Conservation (phyloP, 2,113 vertebrate genomes). For the Noctilio leporinus region DNA sequence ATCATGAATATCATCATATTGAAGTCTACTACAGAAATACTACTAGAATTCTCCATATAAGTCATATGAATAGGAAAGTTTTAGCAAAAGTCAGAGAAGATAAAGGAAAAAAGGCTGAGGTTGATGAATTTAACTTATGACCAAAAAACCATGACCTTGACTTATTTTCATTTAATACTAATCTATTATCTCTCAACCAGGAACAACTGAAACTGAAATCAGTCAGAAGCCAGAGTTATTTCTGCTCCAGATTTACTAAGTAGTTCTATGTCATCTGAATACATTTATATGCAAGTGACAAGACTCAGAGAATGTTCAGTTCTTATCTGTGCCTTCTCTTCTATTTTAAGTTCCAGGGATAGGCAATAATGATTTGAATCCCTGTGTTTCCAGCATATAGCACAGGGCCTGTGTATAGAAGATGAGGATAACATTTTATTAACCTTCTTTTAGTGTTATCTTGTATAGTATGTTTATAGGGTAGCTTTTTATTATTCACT, state of each 20-base stretch:
- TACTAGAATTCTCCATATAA: slow-evolving; percentile 66
- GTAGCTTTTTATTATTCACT: slow-evolving; percentile 68
- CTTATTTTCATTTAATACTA: slow-evolving; percentile 71
- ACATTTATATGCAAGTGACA: slow-evolving; percentile 71
- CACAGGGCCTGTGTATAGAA: slow-evolving; percentile 61
- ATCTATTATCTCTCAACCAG: slow-evolving; percentile 71
- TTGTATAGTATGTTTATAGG: slow-evolving; percentile 47
- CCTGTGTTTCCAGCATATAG: slow-evolving; percentile 52
- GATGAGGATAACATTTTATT: slow-evolving; percentile 73
- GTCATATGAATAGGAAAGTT: slow-evolving; percentile 71
- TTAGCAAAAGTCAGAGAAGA: slow-evolving; percentile 63
- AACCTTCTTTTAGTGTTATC: slow-evolving; percentile 68
- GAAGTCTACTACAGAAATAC: slow-evolving; percentile 58
- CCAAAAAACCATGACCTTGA: slow-evolving; percentile 69
- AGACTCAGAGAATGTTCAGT: slow-evolving; percentile 64
- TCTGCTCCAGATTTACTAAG: slow-evolving; percentile 75
- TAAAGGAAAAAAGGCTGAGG: slow-evolving; percentile 14
- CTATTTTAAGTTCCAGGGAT: slow-evolving; percentile 66
- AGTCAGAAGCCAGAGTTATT: slow-evolving; percentile 67
- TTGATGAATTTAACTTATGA: slow-evolving; percentile 70
- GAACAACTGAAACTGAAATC: slow-evolving; percentile 72
- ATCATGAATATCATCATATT: slow-evolving; percentile 71
- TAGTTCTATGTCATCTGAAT: slow-evolving; percentile 61
- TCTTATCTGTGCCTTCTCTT: slow-evolving; percentile 73
- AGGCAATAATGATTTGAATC: slow-evolving; percentile 63